Base-by-base conservation (phyloP, 2,797 vertebrate genomes). In the Hippoglossus hippoglossus region DNA sequence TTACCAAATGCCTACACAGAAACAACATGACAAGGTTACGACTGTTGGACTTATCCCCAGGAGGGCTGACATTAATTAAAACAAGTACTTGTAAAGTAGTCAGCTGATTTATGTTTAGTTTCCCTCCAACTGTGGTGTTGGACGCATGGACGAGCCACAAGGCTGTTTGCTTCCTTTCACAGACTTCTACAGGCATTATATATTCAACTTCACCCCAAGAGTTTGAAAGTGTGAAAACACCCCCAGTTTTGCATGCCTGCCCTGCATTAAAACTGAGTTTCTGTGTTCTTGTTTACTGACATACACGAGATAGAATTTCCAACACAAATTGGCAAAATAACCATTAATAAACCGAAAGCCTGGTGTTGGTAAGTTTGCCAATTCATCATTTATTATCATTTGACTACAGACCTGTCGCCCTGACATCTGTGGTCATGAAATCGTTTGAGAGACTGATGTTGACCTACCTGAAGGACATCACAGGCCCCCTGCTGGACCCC, bases 181-280 rank as follows among this genome's bases (percentile, higher is more conserved):
- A 39, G 36, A 62, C 26, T 60, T 51, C 53, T 55, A 18, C 15
- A 54, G 46, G 50, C 58, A 16, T 46, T 8, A 46, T 19, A 18
- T 46, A 46, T 46, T 46, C 18, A 8, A 46, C 44, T 46, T 19
- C 15, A 7, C 16, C 13, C 44, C 18, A 36, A 36, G 34, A 46
- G 25, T 19, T 55, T 74, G 67, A 22, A 64, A 28, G 72, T 77
- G 56, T 70, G 24, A 73, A 59, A 52, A 65, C 69, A 63, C 65
- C 62, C 59, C 62, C 62, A 78, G 46, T 36, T 71, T 69, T 56
- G 8, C n/a, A 25, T 36, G 41, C 41, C 36, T 19, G 5, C 53
- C 0, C 4, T 54, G 41, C 28, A 71, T 67, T 22, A 22, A 67
- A 74, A 80, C 73, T 65, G 6, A 22, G 6, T 28, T 56, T 69